Base-by-base conservation (phyloP, 2,113 vertebrate species). In the Rhinogobius similis region DNA sequence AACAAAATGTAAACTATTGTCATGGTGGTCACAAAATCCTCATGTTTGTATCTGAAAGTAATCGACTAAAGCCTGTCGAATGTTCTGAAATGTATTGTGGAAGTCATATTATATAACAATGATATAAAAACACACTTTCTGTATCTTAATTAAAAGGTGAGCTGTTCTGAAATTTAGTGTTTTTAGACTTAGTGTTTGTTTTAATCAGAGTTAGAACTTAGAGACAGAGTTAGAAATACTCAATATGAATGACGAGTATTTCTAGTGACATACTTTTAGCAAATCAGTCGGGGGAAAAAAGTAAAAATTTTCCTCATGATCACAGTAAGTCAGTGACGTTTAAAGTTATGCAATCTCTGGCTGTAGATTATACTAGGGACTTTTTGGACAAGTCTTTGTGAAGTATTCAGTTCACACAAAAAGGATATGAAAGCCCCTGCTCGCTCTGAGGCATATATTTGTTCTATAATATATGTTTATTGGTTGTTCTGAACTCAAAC, bases 281-380 rank as follows among this genome's bases (percentile, higher is more conserved):
- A 48, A 20, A 50, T 50, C 39, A 46, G 12, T 10, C n/a, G 66
- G 8, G 70, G 53, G 23, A 29, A 43, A 66, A 46, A 53, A 38
- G 5, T 53, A 10, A n/a, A 59, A n/a, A n/a, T n/a, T 36, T 58
- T 72, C 63, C 66, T 78, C 50, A 29, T 80, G 64, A 75, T 79
- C 72, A 72, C 73, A 71, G 65, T 65, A 73, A 56, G 77, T 16
- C 27, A 72, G 69, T 58, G 55, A 58, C 56, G 78, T 76, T 38
- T 38, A 46, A 29, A 32, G 38, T 87, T 87, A 85, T 85, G 81
- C 73, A 89, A 83, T 74, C 76, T 81, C 48, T 88, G 78, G 87
- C 74, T 73, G 74, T 4, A 73, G 69, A 76, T 81, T 76, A 76
- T 79, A 79, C 79, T 77, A 67, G 79, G 75, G 81, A 82, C 76